Base-by-base conservation (phyloP, 2,888 invertebrate genomes). In the Morpho helenor region DNA sequence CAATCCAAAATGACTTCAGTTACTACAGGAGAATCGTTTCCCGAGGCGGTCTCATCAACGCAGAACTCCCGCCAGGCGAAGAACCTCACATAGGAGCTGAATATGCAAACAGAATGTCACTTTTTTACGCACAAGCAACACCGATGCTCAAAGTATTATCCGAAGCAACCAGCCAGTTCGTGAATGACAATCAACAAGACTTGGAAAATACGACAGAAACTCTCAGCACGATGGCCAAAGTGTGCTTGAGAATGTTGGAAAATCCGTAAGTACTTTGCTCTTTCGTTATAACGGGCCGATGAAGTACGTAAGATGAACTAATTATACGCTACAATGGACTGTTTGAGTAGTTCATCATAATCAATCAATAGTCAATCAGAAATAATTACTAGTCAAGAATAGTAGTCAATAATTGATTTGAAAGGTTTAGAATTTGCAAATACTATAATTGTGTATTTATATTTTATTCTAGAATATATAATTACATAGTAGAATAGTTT, bases 1-100 rank as follows among this genome's bases (percentile, higher is more conserved):
- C 98, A 65, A 97, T 98, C 77, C 98, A 98, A 81, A 98, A 98
- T 86, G 98, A 98, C 89, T 97, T 98, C 85, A 98, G 97, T 85
- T 98, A 97, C 87, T 98, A 98, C 89, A 92, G 98, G 73, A 93
- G 98, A 71, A 96, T 96, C 66, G 93, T 97, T 47, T 96, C 95
- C 66, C 92, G 97, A 55, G 93, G 95, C 67, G 92, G 92, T 52
- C 91, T 93, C 67, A 91, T 93, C 71, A 89, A 89, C 68, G 77
- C 84, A 0, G 88, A 88, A 48, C 75, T 85, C 0, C 85, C 87
- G 0, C 80, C 83, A 0, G 84, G 83, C 9, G 87, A 87, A 56
- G 88, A 88, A 45, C 88, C 88, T 0, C 88, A 87, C 73, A 92
- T 93, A 71, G 92, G 93, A 16, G 94, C 94, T 56, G 97, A 97